These are phyloP conservation scores for Toxotes chatareus DNA, from an alignment of 2,113 vertebrate genomes.

Conservation along the genomic window DNA sequence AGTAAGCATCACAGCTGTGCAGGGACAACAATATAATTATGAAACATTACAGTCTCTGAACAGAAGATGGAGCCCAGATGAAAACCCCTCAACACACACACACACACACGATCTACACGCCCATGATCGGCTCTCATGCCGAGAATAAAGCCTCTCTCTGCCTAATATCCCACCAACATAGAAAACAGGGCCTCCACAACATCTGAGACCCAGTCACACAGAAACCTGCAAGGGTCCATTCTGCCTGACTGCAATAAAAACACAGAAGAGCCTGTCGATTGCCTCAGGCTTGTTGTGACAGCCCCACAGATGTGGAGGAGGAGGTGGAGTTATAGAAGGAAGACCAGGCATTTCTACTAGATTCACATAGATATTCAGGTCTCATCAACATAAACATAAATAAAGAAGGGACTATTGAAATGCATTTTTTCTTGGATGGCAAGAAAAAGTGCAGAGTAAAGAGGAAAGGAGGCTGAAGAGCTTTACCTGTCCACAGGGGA, in stretches of 20 bases:
- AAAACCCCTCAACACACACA: conserved; percentile 3
- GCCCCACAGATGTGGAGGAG: conserved; percentile 57
- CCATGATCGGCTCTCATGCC: conserved; percentile 23
- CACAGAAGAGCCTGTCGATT: conserved; percentile 24
- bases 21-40: background rate
- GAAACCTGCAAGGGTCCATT: conserved; percentile 58
- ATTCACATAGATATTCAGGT: conserved; percentile 23
- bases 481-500: conserved; percentile 92
- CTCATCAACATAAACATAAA: conserved; percentile 4
- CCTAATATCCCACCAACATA: conserved; percentile 53
- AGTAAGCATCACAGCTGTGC: too few relatives aligned
- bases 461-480: background rate
- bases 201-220: conserved; percentile 59
- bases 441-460: background rate
- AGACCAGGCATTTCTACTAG: conserved; percentile 4
- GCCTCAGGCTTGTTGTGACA: conserved; percentile 54
- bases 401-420: background rate
- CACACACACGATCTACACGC: conserved; percentile 17
- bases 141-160: conserved; percentile 52
- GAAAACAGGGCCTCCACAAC: conserved; percentile 58
- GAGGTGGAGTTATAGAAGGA: conserved; percentile 21
- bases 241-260: conserved; percentile 49
- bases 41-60: background rate
- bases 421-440: background rate
- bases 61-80: conserved; percentile 5